phyloP scores from a whole-genome alignment of 2,888 invertebrate species.

The Rotaria magnacalcarata region DNA sequence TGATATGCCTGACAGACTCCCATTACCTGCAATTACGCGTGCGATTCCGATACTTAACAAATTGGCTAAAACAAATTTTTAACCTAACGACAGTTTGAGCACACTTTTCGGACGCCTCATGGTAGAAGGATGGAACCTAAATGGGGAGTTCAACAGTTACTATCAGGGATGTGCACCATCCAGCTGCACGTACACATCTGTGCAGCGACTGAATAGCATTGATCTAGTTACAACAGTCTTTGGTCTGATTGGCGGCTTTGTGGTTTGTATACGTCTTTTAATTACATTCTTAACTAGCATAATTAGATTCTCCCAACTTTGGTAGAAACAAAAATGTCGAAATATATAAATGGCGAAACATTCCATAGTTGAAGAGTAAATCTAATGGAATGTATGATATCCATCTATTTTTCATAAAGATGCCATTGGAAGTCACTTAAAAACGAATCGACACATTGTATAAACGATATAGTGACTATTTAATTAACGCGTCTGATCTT shows the following conservation, averaged over 20 bases:
- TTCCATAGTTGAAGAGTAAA: no score
- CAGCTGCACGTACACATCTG: not conserved
- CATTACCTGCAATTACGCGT: not conserved
- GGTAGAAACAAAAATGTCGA: no score
- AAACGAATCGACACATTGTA: no score
- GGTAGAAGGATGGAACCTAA: not conserved
- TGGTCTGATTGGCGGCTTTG: not conserved
- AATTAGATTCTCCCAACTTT: no score
- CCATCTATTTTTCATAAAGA: no score
- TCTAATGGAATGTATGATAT: no score
- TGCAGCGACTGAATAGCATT: not conserved
- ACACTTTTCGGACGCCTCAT: not conserved
- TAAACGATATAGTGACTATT: no score
- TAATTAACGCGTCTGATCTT: no score
- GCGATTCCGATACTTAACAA: not conserved
- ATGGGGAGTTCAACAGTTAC: not conserved
- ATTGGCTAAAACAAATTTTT: not conserved
- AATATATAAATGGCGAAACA: no score
- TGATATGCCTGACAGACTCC: not conserved
- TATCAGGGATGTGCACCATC: not conserved
- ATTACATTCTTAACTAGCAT: no score
- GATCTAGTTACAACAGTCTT: not conserved
- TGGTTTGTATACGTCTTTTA: not conserved
- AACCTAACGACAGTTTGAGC: not conserved
- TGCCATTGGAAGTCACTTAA: no score